Base-by-base conservation (phyloP, 2,797 vertebrate species). In the Botia almorhae region DNA sequence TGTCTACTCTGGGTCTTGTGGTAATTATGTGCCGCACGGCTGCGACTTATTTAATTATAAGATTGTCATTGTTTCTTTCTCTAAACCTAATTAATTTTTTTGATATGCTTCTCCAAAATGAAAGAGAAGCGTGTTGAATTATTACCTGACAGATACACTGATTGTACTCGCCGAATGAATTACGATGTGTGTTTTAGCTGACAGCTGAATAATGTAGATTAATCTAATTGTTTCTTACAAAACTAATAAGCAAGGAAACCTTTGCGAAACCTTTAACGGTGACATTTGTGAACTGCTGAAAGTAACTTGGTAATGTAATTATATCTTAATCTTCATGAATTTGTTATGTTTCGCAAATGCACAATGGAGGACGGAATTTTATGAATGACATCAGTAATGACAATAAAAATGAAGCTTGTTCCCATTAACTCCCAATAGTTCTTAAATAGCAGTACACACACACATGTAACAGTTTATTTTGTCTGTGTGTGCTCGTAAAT, bases 1-100 rank as follows among this genome's bases (percentile, higher is more conserved):
- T 76, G 53, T 50, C 82, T 81, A 33, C 68, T 74, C 75, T 33
- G 70, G 77, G 81, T 71, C 78, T 72, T 29, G 48, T 60, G 81
- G 75, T 88, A 88, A 90, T 92, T 89, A 89, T 51, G 82, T 86
- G 84, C 51, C 74, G 23, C 69, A 74, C 55, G 78, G 86, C 87
- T 84, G 83, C 67, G 87, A 90, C 39, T 87, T 72, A 14, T 84
- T 84, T 82, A 82, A 87, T 87, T 70, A 89, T 89, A 87, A 61
- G 74, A 78, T 83, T 86, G 61, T 80, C 50, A 89, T 76, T 86
- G 82, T 90, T 86, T 86, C 55, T 76, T 55, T 53, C 64, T 61
- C 75, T 69, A 64, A 67, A 53, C 69, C 82, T 29, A 86, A 83
- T 84, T 83, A 77, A 86, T 83, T 83, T 79, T 60, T 68, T 46